Conservation (phyloP, 1,140 invertebrate genomes). For the Drosophila fuyamai region DNA sequence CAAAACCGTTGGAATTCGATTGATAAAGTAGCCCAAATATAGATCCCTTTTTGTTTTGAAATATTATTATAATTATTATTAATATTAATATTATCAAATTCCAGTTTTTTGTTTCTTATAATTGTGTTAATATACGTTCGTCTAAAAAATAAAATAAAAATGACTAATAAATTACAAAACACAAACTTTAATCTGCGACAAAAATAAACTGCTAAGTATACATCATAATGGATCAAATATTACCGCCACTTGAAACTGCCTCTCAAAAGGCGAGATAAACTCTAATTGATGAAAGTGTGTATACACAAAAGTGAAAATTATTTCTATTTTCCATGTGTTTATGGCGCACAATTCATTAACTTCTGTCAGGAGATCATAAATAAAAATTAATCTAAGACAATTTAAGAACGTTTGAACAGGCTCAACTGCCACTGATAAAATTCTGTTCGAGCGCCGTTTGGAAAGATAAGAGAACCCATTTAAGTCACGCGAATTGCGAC, state of each 20-base stretch:
- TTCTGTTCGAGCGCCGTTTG: conserved; percentile 17
- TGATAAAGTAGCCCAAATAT: too few species aligned
- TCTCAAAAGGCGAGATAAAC: conserved; percentile 10
- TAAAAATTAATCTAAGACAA: conserved; percentile 54
- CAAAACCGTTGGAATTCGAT: too few species aligned
- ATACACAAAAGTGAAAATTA: conserved; percentile 14
- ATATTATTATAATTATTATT: too few species aligned
- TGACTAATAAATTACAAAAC: neutral
- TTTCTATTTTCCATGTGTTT: conserved; percentile 27
- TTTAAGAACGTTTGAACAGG: conserved; percentile 45
- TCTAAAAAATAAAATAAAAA: neutral
- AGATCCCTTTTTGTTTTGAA: too few species aligned
- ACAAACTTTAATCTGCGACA: neutral
- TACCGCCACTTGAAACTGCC: conserved; percentile 24
- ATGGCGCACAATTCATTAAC: conserved; percentile 50
- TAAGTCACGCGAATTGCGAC: conserved; percentile 43
- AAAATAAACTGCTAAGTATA: neutral
- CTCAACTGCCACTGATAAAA: conserved; percentile 44
- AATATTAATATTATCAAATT: too few species aligned
- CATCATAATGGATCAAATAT: neutral
- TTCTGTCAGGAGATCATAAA: conserved; percentile 43
- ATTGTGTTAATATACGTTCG: too few species aligned
- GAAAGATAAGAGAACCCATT: conserved; percentile 37
- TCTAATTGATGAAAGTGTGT: conserved; percentile 39
- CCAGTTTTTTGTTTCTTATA: too few species aligned